A percentile compares a stretch with the other conserved stretches of the same genome.
Conservation (phyloP, 2,888 invertebrate genomes). For the Drosophila formosana region DNA sequence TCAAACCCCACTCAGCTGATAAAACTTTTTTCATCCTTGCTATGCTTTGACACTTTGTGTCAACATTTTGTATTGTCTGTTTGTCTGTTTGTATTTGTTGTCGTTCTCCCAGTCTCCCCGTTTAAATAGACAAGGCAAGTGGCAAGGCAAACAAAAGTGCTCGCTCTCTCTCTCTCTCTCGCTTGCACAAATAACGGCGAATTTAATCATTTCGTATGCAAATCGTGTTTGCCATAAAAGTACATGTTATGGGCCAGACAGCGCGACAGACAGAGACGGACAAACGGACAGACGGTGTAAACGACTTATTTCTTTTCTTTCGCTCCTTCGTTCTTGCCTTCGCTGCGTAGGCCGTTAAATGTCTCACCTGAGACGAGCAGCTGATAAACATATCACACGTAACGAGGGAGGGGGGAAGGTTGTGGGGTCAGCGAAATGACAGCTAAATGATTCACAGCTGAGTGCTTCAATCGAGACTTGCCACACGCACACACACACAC, state of each 20-base stretch:
- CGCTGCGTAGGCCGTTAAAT: constrained; percentile 27
- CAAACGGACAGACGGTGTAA: constrained; percentile 14
- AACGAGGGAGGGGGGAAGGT: background rate
- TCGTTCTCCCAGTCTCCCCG: constrained; percentile 7
- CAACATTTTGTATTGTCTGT: constrained; percentile 47
- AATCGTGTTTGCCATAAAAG: constrained; percentile 70
- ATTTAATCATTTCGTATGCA: constrained; percentile 73
- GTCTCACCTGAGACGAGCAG: constrained; percentile 52
- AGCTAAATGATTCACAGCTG: constrained; percentile 42
- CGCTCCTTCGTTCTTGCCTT: constrained; percentile 22
- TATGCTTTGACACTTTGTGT: constrained; percentile 45
- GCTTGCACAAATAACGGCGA: constrained; percentile 52
- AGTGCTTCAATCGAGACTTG: constrained; percentile 16
- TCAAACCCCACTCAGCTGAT: constrained; percentile 25
- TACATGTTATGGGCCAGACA: constrained; percentile 51
- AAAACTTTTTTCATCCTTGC: constrained; percentile 38
- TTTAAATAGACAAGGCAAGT: constrained; percentile 21
- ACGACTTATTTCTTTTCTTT: constrained; percentile 23
- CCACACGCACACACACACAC: background rate
- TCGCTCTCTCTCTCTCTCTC: constrained; percentile 5
- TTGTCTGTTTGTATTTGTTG: constrained; percentile 20
- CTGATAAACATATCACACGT: constrained; percentile 46
- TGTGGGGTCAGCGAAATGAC: constrained; percentile 3
- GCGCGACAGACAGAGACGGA: constrained; percentile 15
- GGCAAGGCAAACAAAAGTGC: constrained; percentile 41